phyloP scores from a whole-genome alignment of 2,888 invertebrate genomes.

The Calliphora vomitoria region DNA sequence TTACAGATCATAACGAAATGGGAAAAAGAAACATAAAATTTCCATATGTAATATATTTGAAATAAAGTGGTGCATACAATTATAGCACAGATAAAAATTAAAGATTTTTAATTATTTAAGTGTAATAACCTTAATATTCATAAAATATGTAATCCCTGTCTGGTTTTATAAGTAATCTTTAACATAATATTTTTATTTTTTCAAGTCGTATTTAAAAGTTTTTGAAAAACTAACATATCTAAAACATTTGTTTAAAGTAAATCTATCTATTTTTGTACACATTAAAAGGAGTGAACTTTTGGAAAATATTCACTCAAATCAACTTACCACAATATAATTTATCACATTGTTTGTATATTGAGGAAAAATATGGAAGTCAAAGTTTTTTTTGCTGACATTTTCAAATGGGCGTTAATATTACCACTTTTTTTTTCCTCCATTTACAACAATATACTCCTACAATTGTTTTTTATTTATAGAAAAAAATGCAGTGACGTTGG shows the following conservation, averaged over 20 bases:
- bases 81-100: not conserved
- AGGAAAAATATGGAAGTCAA: constrained; percentile 37
- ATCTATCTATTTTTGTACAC: not conserved
- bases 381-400: constrained; percentile 36
- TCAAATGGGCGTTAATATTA: constrained; percentile 33
- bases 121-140: no score
- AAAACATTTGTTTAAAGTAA: no score
- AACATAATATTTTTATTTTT: no score
- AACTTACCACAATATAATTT: not conserved
- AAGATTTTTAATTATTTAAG: no score
- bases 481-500: not conserved
- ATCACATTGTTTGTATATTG: constrained; percentile 2
- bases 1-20: constrained; percentile 34
- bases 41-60: not conserved
- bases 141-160: no score
- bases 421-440: constrained; percentile 1
- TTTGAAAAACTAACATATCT: no score
- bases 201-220: no score
- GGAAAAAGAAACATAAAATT: not conserved
- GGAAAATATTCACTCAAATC: not conserved
- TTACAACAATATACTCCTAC: not conserved
- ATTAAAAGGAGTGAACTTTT: not conserved
- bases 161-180: no score
- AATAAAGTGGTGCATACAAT: not conserved
- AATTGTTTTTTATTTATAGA: not conserved